Conservation (phyloP, 2,113 vertebrate genomes). For the Bothrops jararaca region DNA sequence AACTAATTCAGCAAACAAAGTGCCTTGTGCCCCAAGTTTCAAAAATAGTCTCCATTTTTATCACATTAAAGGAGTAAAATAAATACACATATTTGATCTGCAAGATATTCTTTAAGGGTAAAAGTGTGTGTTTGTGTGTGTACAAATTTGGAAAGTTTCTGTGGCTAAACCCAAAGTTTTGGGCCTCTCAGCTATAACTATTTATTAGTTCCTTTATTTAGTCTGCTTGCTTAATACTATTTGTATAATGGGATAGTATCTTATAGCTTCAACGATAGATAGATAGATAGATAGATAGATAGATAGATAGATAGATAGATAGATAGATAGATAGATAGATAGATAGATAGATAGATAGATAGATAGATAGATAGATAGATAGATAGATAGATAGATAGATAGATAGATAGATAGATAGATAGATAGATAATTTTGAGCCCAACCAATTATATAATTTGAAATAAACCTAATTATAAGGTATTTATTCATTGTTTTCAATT, state of each 20-base stretch:
- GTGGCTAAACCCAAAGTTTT: background rate
- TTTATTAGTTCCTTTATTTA: background rate
- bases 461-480: background rate
- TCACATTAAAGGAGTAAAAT: background rate
- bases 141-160: background rate
- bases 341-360: too few relatives aligned
- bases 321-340: too few relatives aligned
- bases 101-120: background rate
- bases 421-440: background rate
- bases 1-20: background rate
- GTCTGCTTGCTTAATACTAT: background rate
- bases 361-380: too few relatives aligned
- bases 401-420: too few relatives aligned
- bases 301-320: too few relatives aligned
- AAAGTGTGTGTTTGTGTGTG: background rate
- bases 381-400: too few relatives aligned
- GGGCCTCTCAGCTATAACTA: background rate
- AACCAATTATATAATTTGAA: background rate
- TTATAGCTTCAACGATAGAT: background rate
- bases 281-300: too few relatives aligned
- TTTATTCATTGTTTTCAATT: background rate
- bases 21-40: background rate
- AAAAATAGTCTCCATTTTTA: background rate
- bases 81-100: background rate
- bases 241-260: background rate